Conservation (phyloP, 2,888 invertebrate species). For the Caenorhabditis sp. region DNA sequence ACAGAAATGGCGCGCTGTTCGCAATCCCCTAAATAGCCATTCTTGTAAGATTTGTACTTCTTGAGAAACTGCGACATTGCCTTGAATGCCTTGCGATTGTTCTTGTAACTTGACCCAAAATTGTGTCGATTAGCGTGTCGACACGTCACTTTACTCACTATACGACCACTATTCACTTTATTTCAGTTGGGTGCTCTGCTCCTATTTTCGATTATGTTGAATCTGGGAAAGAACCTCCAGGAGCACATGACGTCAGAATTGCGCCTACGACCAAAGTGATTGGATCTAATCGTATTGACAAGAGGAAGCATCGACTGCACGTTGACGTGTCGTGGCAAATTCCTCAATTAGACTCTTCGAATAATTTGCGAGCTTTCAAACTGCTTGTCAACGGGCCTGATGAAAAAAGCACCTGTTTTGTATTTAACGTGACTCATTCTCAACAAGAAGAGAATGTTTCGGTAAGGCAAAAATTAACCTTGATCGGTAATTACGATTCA, state of each 20-base stretch:
- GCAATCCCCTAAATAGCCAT: too few species aligned
- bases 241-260: slow-evolving; percentile 76
- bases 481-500: neutral
- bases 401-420: slow-evolving; percentile 71
- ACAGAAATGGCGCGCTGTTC: too few species aligned
- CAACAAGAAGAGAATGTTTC: slow-evolving; percentile 49
- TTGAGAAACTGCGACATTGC: too few species aligned
- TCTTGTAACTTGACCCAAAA: too few species aligned
- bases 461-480: slow-evolving; percentile 4
- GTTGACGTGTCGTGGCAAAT: slow-evolving; percentile 78
- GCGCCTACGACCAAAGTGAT: slow-evolving; percentile 72
- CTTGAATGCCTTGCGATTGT: too few species aligned
- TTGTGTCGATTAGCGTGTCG: too few species aligned
- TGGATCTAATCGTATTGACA: slow-evolving; percentile 51
- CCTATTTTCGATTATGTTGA: slow-evolving; percentile 46
- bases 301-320: slow-evolving; percentile 68
- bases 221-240: slow-evolving; percentile 62
- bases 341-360: slow-evolving; percentile 56
- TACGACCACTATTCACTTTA: too few species aligned
- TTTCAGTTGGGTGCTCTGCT: slow-evolving; percentile 73
- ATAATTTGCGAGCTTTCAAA: slow-evolving; percentile 70
- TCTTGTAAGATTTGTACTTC: too few species aligned
- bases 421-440: slow-evolving; percentile 75
- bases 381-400: slow-evolving; percentile 70
- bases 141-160: too few species aligned